A percentile compares a stretch with the other conserved stretches of the same genome.
Evolutionary conservation across 2,113 vertebrate genomes (phyloP).

Genomic region (Scomber japonicus): DNA sequence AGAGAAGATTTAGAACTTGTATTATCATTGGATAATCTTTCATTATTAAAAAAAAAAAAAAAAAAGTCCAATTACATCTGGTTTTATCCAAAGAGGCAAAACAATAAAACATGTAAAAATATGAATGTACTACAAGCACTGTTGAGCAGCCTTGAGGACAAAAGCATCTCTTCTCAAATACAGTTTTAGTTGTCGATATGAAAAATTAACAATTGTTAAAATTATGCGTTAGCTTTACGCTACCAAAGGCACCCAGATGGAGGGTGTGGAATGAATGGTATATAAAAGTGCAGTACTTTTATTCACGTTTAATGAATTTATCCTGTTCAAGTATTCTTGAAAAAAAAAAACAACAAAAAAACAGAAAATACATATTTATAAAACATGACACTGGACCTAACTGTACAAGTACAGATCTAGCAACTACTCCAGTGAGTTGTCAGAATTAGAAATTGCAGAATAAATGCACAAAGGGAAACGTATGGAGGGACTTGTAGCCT

Average conservation of each 20-base stretch:
- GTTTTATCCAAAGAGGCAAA: too few relatives aligned
- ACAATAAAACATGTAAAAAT: too few relatives aligned
- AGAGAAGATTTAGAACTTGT: neutral
- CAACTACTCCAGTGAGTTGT: constrained; percentile 67
- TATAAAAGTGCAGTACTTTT: constrained; percentile 84
- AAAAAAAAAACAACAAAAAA: constrained; percentile 28
- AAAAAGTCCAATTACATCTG: constrained; percentile 38
- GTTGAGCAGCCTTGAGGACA: constrained; percentile 45
- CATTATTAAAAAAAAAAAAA: neutral
- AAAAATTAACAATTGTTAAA: too few relatives aligned
- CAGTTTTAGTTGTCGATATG: too few relatives aligned
- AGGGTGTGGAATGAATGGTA: constrained; percentile 17
- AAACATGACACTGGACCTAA: constrained; percentile 71
- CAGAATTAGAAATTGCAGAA: constrained; percentile 52
- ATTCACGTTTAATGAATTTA: constrained; percentile 83
- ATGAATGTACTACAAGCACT: neutral
- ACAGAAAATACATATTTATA: constrained; percentile 80
- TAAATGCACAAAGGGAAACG: constrained; percentile 59
- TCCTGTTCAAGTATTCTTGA: constrained; percentile 87
- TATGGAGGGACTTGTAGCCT: constrained; percentile 49
- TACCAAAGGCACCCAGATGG: neutral
- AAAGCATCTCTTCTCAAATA: neutral
- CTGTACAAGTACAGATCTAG: constrained; percentile 75
- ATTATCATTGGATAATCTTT: neutral
- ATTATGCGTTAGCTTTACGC: neutral